These are phyloP conservation scores for Drosophila repleta DNA, from an alignment of 1,140 invertebrate species.

Conservation along the genomic window DNA sequence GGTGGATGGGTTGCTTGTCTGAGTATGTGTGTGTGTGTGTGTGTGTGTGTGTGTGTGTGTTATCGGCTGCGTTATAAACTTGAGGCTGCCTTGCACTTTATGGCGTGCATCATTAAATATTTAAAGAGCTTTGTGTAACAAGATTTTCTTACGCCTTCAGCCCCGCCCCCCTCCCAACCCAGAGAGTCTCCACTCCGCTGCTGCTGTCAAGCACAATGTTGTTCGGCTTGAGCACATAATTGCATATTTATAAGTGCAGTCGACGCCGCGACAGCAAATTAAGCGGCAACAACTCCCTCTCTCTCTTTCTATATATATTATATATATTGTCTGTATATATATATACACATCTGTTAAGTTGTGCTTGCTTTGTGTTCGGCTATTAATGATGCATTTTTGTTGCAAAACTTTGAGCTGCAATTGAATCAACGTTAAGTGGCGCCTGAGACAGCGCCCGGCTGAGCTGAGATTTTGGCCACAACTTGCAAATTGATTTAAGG, in stretches of 20 bases:
- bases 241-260: constrained; percentile 76
- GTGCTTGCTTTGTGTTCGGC: constrained; percentile 46
- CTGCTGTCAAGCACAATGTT: constrained; percentile 63
- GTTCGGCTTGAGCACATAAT: constrained; percentile 65
- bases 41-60: constrained; percentile 8
- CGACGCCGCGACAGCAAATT: constrained; percentile 58
- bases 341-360: constrained; percentile 7
- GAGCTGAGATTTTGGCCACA: constrained; percentile 20
- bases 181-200: background rate
- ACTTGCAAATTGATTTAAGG: constrained; percentile 47
- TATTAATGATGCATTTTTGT: constrained; percentile 68
- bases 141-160: constrained; percentile 62
- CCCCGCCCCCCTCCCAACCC: background rate
- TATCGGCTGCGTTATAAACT: constrained; percentile 67
- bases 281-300: constrained; percentile 34
- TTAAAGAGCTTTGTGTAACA: constrained; percentile 75
- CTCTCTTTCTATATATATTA: background rate
- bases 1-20: background rate
- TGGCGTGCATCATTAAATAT: constrained; percentile 71
- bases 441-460: background rate
- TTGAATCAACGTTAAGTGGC: constrained; percentile 38
- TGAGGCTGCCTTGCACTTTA: constrained; percentile 56
- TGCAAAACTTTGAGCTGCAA: constrained; percentile 38
- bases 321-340: background rate
- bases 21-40: constrained; percentile 4